A percentile compares a stretch with the other conserved stretches of the same genome.
Conservation (phyloP, 2,888 invertebrate genomes). For the Chloroclysta siterata region DNA sequence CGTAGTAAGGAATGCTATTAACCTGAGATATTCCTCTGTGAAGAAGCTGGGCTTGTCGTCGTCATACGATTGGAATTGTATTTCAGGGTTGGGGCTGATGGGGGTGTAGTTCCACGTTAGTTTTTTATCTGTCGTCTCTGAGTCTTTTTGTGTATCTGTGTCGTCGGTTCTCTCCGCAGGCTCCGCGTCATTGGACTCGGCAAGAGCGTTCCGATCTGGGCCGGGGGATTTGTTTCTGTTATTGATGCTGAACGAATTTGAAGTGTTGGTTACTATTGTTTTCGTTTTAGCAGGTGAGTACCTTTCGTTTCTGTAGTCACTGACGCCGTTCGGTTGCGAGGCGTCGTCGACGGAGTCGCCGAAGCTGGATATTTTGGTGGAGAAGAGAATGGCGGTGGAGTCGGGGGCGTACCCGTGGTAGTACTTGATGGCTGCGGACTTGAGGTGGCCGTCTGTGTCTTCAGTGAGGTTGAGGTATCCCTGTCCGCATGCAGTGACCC, state of each 20-base stretch:
- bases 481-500: conserved; percentile 72
- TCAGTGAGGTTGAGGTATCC: conserved; percentile 75
- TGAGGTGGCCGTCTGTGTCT: conserved; percentile 69
- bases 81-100: conserved; percentile 71
- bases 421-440: conserved; percentile 74
- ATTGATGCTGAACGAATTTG: conserved; percentile 74
- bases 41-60: conserved; percentile 69
- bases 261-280: conserved; percentile 72
- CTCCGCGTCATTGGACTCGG: conserved; percentile 66
- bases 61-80: conserved; percentile 84
- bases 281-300: conserved; percentile 77
- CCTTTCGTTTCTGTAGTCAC: conserved; percentile 72
- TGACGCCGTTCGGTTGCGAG: conserved; percentile 60
- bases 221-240: conserved; percentile 75
- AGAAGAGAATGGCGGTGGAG: conserved; percentile 76
- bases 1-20: conserved; percentile 66
- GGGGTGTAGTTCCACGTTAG: conserved; percentile 79
- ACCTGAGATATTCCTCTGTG: conserved; percentile 82
- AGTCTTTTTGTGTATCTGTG: conserved; percentile 35
- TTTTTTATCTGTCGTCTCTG: conserved; percentile 62
- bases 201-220: conserved; percentile 73
- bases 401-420: conserved; percentile 66
- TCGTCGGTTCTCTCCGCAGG: conserved; percentile 51
- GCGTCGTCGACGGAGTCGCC: conserved; percentile 76
- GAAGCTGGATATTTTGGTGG: conserved; percentile 83